These are phyloP conservation scores for Agapostemon virescens DNA, from an alignment of 2,888 invertebrate genomes.

Conservation along the genomic window DNA sequence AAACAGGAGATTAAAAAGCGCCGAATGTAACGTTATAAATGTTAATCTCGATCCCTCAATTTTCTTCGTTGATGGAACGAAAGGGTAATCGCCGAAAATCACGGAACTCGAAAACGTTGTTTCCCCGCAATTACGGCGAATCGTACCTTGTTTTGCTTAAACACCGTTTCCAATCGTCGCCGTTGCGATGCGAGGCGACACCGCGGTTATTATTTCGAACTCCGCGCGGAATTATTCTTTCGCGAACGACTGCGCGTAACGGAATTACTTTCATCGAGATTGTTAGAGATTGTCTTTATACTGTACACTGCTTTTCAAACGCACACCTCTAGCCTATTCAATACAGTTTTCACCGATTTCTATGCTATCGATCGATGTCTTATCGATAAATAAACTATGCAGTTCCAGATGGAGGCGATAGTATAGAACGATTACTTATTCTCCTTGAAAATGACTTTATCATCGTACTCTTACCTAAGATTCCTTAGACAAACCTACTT, in stretches of 20 bases:
- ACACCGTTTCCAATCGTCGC: constrained; percentile 9
- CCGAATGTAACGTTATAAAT: constrained; percentile 35
- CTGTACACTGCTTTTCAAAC: too few species aligned
- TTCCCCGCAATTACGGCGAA: constrained; percentile 37
- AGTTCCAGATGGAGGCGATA: too few species aligned
- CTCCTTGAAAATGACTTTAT: too few species aligned
- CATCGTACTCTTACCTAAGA: too few species aligned
- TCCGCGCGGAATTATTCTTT: constrained; percentile 14
- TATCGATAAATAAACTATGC: too few species aligned
- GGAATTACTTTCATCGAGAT: background rate
- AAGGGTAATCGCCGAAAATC: constrained; percentile 42
- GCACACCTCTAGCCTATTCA: too few species aligned
- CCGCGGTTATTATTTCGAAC: constrained; percentile 21
- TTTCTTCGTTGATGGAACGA: constrained; percentile 30
- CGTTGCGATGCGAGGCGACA: background rate
- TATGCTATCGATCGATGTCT: too few species aligned
- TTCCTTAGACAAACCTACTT: too few species aligned
- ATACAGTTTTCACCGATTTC: too few species aligned
- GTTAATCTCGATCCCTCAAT: constrained; percentile 41
- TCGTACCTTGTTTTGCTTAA: constrained; percentile 36
- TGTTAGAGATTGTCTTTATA: too few species aligned
- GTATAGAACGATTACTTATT: too few species aligned
- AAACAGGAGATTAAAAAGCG: constrained; percentile 18
- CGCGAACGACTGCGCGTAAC: background rate
- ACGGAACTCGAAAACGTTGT: constrained; percentile 25